Base-by-base conservation (phyloP, 2,888 invertebrate genomes). In the Fissipunctia ypsillon region DNA sequence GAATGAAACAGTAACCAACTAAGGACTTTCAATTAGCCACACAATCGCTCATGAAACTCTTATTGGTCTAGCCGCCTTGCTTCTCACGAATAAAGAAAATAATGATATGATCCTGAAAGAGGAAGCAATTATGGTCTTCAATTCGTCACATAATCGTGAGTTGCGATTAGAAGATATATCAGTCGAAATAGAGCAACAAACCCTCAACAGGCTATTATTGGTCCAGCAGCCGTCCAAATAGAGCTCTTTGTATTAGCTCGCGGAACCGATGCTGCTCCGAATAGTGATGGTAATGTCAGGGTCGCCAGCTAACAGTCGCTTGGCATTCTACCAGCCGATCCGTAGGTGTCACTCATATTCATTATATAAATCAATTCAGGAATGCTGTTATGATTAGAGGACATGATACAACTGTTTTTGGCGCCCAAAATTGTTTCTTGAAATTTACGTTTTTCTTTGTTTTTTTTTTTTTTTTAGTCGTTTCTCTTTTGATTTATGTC, bases 231-330 rank as follows among this genome's bases (percentile, higher is more conserved):
- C 28, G 35, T 67, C 74, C 76, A 78, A 81, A 85, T 74, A 73
- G 54, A 70, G 28, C 10, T 76, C 74, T 72, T 75, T 80, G 86
- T 78, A 84, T 90, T 91, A 90, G 90, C 85, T 91, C 78, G 87
- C 92, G 92, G 91, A 92, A 91, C 89, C 83, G 79, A 88, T 75
- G 78, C 67, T 56, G 48, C 16, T 25, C 43, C 9, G 28, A 63
- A 63, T 74, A 78, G 83, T 81, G 87, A 85, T 78, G 88, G 86
- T 91, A 93, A 93, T 93, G 93, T 93, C 93, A 93, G 56, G 93
- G 93, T 81, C 93, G 73, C 84, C 71, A 75, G 84, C 90, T 89
- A 92, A 92, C 91, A 89, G 89, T 87, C 86, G 84, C 81, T 84
- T 93, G 93, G 91, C 93, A 93, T 93, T 93, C 88, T 84, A 78